phyloP scores from a whole-genome alignment of 2,888 invertebrate species.

The Allygus modestus region DNA sequence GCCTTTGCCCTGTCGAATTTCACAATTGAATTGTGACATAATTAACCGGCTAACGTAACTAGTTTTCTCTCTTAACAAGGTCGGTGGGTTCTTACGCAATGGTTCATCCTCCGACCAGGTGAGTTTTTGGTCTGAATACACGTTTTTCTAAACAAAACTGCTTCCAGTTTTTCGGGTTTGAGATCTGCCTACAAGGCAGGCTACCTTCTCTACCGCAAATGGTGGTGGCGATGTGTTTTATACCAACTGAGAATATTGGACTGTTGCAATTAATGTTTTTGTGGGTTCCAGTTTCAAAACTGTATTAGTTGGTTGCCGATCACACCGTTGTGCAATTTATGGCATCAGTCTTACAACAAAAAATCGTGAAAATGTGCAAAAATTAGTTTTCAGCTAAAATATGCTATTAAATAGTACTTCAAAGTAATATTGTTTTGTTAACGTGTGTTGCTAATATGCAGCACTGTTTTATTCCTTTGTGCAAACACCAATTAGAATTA shows the following conservation, averaged over 20 bases:
- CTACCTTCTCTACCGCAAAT: background rate
- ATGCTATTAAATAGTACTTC: too few species aligned
- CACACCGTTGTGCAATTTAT: background rate
- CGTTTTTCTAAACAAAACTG: constrained; percentile 3
- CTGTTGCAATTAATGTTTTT: background rate
- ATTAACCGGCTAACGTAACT: background rate
- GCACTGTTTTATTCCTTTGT: too few species aligned
- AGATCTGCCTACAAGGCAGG: background rate
- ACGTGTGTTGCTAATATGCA: too few species aligned
- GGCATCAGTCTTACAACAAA: too few species aligned
- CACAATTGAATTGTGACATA: too few species aligned
- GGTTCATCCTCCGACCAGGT: background rate
- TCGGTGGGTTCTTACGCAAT: background rate
- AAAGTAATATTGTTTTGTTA: too few species aligned
- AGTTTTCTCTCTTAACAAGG: background rate
- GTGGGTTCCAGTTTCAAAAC: background rate
- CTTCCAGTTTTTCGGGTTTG: constrained; percentile 22
- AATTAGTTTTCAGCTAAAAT: too few species aligned
- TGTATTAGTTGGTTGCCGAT: background rate
- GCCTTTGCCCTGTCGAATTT: too few species aligned
- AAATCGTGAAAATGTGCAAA: too few species aligned
- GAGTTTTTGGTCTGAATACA: background rate
- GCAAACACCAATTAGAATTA: too few species aligned
- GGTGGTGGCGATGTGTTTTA: background rate
- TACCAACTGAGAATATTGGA: background rate